Base-by-base conservation (phyloP, 2,888 invertebrate species). In the Lasioglossum calceatum region DNA sequence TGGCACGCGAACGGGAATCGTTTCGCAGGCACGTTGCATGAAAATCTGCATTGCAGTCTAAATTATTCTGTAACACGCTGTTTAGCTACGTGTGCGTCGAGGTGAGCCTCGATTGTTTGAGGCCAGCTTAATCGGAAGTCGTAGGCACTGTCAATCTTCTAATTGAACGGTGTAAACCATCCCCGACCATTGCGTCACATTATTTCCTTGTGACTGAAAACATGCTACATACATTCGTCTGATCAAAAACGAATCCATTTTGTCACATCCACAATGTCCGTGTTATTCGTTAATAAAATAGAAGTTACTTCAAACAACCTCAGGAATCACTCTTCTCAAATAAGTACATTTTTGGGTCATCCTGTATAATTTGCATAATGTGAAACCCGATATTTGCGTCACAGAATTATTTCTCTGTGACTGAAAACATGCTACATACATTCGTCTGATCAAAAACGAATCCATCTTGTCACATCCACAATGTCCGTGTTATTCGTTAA, bases 1-100 rank as follows among this genome's bases (percentile, higher is more conserved):
- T 89, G 90, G 88, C 91, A 91, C 91, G 90, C 90, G 84, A 88
- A 16, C 77, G 79, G 67, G 39, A 81, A 83, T 74, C 75, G 73
- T 72, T 81, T 61, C 27, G 74, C 67, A 84, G 64, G 71, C 44
- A 16, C 47, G 77, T 16, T 58, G 89, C 91, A 92, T 92, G 92
- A 91, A 91, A 93, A 92, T 92, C 93, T 92, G 94, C 93, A 94
- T 90, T 94, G 93, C 93, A 86, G 92, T 84, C 84, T 87, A 87
- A 88, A 86, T 88, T 80, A 89, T 86, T 89, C 82, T 77, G 81
- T 89, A 86, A 86, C 80, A 73, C 77, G 72, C 27, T 82, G 82
- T 74, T 90, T 83, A 86, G 80, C 64, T 80, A 82, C 81, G 67
- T 82, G 70, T 44, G 61, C 58, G 77, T 39, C 82, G 83, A 79